phyloP scores from a whole-genome alignment of 37 sponge, comb jelly and placozoan species.

The Spongilla lacustris region DNA sequence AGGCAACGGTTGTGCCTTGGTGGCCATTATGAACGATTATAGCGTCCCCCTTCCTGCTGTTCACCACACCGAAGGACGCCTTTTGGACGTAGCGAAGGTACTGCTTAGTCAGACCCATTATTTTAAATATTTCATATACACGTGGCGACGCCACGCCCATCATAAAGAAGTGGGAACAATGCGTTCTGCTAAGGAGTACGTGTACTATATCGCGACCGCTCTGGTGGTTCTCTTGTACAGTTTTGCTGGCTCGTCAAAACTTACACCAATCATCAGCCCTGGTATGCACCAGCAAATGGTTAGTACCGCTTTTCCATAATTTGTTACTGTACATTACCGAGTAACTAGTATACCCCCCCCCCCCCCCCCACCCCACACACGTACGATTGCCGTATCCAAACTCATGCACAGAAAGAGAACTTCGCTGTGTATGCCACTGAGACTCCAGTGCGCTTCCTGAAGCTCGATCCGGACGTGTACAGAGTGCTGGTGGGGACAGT shows the following conservation, averaged over 20 bases:
- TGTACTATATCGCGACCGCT: conserved; percentile 33
- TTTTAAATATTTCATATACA: not conserved
- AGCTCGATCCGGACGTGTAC: conserved; percentile 68
- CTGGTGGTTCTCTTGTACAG: conserved; percentile 58
- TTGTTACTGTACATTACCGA: too few relatives aligned
- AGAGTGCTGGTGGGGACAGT: conserved; percentile 54
- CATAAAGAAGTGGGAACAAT: not conserved
- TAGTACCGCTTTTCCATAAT: not conserved
- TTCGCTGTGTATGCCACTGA: conserved; percentile 51
- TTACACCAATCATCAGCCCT: conserved; percentile 45
- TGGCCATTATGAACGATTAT: conserved; percentile 3
- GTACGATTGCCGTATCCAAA: too few relatives aligned
- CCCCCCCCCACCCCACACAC: not conserved
- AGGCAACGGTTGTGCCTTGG: conserved; percentile 26
- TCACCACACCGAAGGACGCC: conserved; percentile 70
- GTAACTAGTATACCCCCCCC: not conserved
- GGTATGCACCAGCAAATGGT: conserved; percentile 65
- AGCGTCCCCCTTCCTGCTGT: conserved; percentile 56
- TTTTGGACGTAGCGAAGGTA: conserved; percentile 76
- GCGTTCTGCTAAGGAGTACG: conserved; percentile 6
- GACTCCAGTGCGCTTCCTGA: conserved; percentile 42
- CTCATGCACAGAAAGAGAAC: conserved; percentile 6
- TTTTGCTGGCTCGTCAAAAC: conserved; percentile 66
- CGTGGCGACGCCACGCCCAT: conserved; percentile 7
- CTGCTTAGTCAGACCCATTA: conserved; percentile 79